phyloP scores from a whole-genome alignment of 1,140 invertebrate species.

The Dreissena polymorpha region DNA sequence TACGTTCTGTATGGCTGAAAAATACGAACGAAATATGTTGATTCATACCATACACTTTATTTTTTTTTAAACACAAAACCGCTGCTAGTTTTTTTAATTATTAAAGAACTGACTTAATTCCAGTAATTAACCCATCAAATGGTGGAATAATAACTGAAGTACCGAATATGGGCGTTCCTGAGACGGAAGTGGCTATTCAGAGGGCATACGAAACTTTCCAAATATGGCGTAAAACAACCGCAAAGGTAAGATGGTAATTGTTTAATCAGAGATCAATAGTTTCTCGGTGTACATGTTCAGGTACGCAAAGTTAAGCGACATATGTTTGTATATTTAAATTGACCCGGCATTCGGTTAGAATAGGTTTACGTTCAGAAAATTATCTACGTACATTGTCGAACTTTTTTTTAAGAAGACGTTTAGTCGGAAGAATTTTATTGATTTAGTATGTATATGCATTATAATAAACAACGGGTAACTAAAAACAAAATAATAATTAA shows the following conservation, averaged over 20 bases:
- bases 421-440: too few relatives aligned
- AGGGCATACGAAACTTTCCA: slow-evolving; percentile 88
- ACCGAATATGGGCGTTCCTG: slow-evolving; percentile 90
- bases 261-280: not conserved
- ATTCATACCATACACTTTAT: too few relatives aligned
- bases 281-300: not conserved
- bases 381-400: not conserved
- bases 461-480: too few relatives aligned
- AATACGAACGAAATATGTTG: too few relatives aligned
- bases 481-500: too few relatives aligned
- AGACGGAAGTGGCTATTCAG: slow-evolving; percentile 88
- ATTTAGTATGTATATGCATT: too few relatives aligned
- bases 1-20: too few relatives aligned
- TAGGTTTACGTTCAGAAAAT: not conserved
- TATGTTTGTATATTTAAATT: not conserved
- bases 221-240: slow-evolving; percentile 89
- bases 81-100: too few relatives aligned
- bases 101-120: too few relatives aligned
- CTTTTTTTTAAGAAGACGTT: not conserved
- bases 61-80: too few relatives aligned
- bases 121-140: slow-evolving; percentile 80
- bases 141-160: slow-evolving; percentile 87
- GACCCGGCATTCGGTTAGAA: not conserved
- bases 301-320: not conserved
- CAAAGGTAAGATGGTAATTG: slow-evolving; percentile 85